These are phyloP conservation scores for Percopsis transmontana DNA, from an alignment of 2,113 vertebrate genomes.

Conservation along the genomic window DNA sequence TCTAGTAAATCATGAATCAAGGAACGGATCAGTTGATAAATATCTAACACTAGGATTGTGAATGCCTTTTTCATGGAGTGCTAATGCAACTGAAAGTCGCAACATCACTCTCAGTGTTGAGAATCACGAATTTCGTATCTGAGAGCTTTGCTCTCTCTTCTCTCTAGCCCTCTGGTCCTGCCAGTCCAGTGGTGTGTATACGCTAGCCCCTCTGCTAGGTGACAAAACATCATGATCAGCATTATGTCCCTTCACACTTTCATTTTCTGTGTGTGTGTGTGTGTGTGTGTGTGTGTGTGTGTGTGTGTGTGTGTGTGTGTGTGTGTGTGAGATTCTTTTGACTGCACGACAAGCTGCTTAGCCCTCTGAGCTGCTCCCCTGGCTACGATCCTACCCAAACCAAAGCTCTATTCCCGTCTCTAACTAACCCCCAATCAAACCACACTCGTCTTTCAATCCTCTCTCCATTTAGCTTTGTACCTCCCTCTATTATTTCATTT, in stretches of 20 bases:
- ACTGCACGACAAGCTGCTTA: slow-evolving; percentile 70
- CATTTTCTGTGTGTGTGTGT: slow-evolving; percentile 1
- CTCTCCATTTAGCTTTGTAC: slow-evolving; percentile 48
- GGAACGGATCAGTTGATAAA: no score
- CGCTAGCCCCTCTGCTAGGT: no score
- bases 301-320: background rate
- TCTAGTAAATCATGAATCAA: no score
- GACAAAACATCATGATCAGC: no score
- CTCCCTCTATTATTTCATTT: slow-evolving; percentile 51
- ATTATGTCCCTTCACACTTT: background rate
- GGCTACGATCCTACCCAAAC: slow-evolving; percentile 58
- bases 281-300: background rate
- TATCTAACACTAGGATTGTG: no score
- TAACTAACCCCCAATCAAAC: slow-evolving; percentile 46
- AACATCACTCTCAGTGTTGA: no score
- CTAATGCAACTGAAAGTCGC: no score
- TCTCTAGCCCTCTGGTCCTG: background rate
- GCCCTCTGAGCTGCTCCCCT: slow-evolving; percentile 64
- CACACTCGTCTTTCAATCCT: slow-evolving; percentile 54
- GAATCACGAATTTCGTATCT: no score
- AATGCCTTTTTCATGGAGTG: no score
- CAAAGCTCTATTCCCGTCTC: slow-evolving; percentile 38
- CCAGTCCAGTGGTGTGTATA: background rate
- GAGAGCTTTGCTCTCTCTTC: background rate
- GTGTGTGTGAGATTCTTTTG: slow-evolving; percentile 40